phyloP scores from a whole-genome alignment of 2,888 invertebrate species.

The Tetanocera ferruginea region DNA sequence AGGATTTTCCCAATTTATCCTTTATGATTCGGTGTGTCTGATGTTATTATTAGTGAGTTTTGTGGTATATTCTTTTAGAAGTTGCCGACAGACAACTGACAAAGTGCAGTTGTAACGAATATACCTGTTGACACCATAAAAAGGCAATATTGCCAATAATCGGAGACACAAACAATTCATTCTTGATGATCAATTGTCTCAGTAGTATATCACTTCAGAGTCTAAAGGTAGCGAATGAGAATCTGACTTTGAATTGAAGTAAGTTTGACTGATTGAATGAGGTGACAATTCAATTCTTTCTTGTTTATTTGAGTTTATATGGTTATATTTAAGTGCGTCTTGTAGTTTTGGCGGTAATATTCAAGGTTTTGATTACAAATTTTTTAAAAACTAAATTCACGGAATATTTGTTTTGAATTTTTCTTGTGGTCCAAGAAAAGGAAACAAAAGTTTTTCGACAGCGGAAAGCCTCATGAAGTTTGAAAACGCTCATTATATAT shows the following conservation, averaged over 20 bases:
- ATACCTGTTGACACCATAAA: conserved; percentile 39
- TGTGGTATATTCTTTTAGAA: conserved; percentile 17
- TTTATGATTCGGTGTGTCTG: conserved; percentile 35
- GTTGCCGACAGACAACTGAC: conserved; percentile 27
- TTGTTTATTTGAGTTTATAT: neutral
- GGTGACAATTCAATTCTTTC: neutral
- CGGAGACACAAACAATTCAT: neutral
- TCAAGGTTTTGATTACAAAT: neutral
- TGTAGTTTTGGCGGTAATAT: neutral
- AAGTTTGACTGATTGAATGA: neutral
- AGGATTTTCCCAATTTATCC: conserved; percentile 39
- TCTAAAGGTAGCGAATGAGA: neutral
- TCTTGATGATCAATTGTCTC: conserved; percentile 1
- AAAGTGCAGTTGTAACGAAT: conserved; percentile 32
- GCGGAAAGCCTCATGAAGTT: no score
- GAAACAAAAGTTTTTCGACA: no score
- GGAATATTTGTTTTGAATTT: neutral
- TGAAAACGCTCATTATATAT: no score
- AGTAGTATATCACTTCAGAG: neutral
- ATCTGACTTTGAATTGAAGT: conserved; percentile 5
- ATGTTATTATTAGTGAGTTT: conserved; percentile 37
- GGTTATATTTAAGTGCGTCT: neutral
- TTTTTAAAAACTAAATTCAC: neutral
- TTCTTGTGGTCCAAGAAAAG: no score
- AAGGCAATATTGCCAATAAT: conserved; percentile 33